These are phyloP conservation scores for Aurelia aurita complex sp. Pacific DNA, from an alignment of 30 jellyfish, hydroid and myxozoan species.

Conservation along the genomic window DNA sequence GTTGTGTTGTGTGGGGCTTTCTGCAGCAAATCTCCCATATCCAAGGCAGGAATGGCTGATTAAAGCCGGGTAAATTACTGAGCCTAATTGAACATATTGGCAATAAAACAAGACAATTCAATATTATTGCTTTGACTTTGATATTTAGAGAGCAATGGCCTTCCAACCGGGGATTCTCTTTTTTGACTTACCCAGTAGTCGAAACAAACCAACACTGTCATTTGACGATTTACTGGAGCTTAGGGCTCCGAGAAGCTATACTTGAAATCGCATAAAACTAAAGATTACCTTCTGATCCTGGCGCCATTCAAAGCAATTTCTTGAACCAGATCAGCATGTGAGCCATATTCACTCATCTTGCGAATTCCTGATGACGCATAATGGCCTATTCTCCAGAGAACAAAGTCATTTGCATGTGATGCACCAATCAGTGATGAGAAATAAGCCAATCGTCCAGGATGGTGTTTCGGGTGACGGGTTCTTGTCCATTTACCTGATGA, in stretches of 20 bases:
- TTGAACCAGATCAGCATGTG: slow-evolving; percentile 32
- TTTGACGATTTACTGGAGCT: not conserved
- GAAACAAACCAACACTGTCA: not conserved
- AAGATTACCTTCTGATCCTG: slow-evolving; percentile 50
- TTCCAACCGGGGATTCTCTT: no score
- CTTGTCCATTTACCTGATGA: slow-evolving; percentile 64
- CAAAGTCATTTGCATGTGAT: slow-evolving; percentile 71
- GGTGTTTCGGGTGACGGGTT: slow-evolving; percentile 66
- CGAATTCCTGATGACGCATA: slow-evolving; percentile 68
- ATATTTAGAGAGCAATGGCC: no score
- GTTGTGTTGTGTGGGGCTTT: no score
- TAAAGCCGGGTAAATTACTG: no score
- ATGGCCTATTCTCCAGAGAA: slow-evolving; percentile 76
- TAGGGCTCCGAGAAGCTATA: not conserved
- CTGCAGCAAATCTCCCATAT: no score
- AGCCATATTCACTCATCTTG: slow-evolving; percentile 78
- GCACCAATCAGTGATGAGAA: slow-evolving; percentile 78
- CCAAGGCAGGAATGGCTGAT: no score
- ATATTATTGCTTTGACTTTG: no score
- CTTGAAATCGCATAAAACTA: no score
- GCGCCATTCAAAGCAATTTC: slow-evolving; percentile 70
- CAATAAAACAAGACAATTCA: no score
- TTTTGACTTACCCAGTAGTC: no score
- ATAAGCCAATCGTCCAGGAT: slow-evolving; percentile 72
- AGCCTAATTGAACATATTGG: no score